Percentiles rank a stretch among this genome's conserved stretches.
Evolutionary conservation across 2,888 invertebrate genomes (phyloP).

Genomic region (Scaptomyza caliginosa): DNA sequence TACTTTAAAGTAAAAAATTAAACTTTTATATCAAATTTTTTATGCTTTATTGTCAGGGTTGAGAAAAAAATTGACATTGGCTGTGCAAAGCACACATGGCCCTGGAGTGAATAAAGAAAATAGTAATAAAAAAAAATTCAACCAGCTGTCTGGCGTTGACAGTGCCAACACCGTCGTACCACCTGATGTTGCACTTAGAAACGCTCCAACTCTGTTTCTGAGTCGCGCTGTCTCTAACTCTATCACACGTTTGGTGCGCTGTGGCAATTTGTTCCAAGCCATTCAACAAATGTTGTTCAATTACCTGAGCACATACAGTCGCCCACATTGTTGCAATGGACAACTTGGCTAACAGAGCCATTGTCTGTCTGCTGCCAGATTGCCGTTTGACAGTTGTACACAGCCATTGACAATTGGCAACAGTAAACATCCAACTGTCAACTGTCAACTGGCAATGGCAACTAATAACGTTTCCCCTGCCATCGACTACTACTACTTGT

Average conservation of each 20-base stretch:
- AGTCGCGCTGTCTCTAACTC: not conserved
- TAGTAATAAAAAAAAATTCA: conserved; percentile 26
- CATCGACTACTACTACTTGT: conserved; percentile 11
- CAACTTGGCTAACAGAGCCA: conserved; percentile 44
- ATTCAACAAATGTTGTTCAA: conserved; percentile 81
- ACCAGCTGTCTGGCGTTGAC: conserved; percentile 49
- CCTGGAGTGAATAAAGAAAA: conserved; percentile 37
- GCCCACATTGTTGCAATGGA: conserved; percentile 43
- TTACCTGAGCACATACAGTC: conserved; percentile 52
- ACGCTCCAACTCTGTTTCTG: not conserved
- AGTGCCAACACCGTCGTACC: conserved; percentile 25
- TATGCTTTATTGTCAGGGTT: conserved; percentile 8
- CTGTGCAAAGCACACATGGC: conserved; percentile 26
- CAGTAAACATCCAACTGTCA: conserved; percentile 18
- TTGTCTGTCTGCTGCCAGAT: conserved; percentile 52
- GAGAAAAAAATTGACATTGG: conserved; percentile 24
- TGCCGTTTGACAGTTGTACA: conserved; percentile 60
- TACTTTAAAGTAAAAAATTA: not conserved
- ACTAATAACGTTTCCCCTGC: conserved; percentile 38
- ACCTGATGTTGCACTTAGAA: conserved; percentile 32
- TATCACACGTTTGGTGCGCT: conserved; percentile 9
- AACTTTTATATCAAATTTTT: not conserved
- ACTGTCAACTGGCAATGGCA: conserved; percentile 16
- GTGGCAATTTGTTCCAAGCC: conserved; percentile 71
- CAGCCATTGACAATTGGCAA: conserved; percentile 35